phyloP scores from a whole-genome alignment of 2,797 vertebrate species.

The Margarornis squamiger region DNA sequence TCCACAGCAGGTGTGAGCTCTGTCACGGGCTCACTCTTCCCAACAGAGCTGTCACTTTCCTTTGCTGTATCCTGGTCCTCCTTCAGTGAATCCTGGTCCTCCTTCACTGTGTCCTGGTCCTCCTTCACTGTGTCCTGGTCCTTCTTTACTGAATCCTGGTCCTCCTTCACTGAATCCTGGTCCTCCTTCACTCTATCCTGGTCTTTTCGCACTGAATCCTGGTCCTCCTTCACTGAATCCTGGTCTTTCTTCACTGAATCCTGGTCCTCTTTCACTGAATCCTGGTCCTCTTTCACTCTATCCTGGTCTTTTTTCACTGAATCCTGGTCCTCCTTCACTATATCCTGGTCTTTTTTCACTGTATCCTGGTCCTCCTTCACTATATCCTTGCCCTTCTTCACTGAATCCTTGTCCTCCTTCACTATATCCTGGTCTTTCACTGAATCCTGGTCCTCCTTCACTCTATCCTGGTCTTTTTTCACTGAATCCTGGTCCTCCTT shows the following conservation, averaged over 20 bases:
- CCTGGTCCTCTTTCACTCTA: neutral
- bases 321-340: neutral
- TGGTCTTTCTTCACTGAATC: neutral
- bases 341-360: neutral
- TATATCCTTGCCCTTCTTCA: neutral
- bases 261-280: neutral
- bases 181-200: neutral
- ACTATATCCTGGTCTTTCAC: neutral
- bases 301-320: neutral
- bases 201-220: neutral
- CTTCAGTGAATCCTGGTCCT: neutral
- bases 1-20: conserved; percentile 30
- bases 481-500: neutral
- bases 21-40: conserved; percentile 43
- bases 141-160: neutral
- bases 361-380: neutral
- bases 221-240: neutral
- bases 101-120: neutral
- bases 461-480: neutral
- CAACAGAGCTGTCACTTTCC: neutral
- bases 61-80: neutral
- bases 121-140: neutral
- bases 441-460: neutral
- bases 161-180: neutral
- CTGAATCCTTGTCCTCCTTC: neutral